phyloP scores from a whole-genome alignment of 2,888 invertebrate species.

The Leptopilina myrica region DNA sequence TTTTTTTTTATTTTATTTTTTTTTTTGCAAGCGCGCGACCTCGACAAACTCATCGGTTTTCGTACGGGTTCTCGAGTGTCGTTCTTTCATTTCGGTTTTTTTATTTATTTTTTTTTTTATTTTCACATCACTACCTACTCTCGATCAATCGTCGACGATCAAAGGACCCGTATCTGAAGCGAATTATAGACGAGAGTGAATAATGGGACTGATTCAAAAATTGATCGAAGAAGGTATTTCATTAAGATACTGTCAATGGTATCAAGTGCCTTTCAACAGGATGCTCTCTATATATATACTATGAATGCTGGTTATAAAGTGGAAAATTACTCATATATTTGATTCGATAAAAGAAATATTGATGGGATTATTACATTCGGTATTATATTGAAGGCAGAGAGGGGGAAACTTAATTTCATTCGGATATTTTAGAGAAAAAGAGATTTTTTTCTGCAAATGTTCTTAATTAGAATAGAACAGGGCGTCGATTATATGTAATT shows the following conservation, averaged over 20 bases:
- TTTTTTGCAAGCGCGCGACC: conserved; percentile 17
- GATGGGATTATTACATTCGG: too few relatives aligned
- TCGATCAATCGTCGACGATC: conserved; percentile 33
- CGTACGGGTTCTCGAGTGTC: conserved; percentile 38
- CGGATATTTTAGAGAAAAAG: too few relatives aligned
- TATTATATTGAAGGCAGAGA: background rate
- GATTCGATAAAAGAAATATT: too few relatives aligned
- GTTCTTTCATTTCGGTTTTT: conserved; percentile 32
- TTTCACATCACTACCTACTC: conserved; percentile 31
- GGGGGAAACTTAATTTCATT: too few relatives aligned
- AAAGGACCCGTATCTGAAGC: conserved; percentile 35
- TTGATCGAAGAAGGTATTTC: conserved; percentile 28
- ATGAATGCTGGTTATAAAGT: background rate
- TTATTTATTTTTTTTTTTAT: background rate
- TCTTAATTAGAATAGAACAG: too few relatives aligned
- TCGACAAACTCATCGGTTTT: conserved; percentile 29
- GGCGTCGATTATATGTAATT: too few relatives aligned
- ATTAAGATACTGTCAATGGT: conserved; percentile 37
- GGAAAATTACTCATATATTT: background rate
- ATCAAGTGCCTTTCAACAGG: conserved; percentile 19
- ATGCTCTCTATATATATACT: background rate
- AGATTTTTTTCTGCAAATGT: too few relatives aligned
- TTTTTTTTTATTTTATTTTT: background rate
- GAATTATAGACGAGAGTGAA: conserved; percentile 22
- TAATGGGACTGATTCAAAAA: conserved; percentile 33